phyloP scores from a whole-genome alignment of 2,113 vertebrate genomes.

The Stegastes partitus region DNA sequence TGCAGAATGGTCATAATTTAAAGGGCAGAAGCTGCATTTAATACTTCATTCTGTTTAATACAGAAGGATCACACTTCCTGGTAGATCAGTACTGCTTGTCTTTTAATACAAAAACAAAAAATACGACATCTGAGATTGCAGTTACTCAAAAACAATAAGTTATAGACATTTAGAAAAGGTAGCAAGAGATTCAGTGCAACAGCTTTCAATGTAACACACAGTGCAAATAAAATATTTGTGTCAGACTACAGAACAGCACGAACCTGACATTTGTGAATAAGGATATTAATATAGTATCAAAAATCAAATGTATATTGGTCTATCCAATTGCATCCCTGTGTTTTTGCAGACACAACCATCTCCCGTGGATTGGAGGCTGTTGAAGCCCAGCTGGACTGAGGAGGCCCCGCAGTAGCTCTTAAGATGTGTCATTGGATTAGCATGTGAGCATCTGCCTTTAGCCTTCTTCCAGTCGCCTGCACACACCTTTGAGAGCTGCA shows the following conservation, averaged over 20 bases:
- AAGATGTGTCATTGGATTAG: conserved; percentile 94
- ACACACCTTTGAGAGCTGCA: conserved; percentile 72
- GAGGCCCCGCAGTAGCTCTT: conserved; percentile 68
- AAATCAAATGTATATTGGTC: conserved; percentile 10
- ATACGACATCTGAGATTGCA: no score
- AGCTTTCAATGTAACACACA: background rate
- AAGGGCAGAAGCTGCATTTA: background rate
- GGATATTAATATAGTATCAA: background rate
- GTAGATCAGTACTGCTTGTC: no score
- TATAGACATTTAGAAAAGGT: background rate
- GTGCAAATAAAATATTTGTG: background rate
- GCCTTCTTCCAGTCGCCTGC: conserved; percentile 64
- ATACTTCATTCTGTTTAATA: background rate
- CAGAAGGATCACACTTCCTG: background rate
- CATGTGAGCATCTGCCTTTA: conserved; percentile 86
- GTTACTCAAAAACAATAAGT: no score
- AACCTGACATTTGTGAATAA: background rate
- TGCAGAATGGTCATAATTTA: conserved; percentile 5
- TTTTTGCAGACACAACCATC: background rate
- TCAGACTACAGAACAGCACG: background rate
- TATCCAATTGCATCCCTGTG: background rate
- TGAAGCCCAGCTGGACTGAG: conserved; percentile 49
- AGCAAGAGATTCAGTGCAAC: background rate
- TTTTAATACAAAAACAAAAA: no score
- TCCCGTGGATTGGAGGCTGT: conserved; percentile 24